phyloP scores from a whole-genome alignment of 2,797 vertebrate species.

The Eremophila alpestris region DNA sequence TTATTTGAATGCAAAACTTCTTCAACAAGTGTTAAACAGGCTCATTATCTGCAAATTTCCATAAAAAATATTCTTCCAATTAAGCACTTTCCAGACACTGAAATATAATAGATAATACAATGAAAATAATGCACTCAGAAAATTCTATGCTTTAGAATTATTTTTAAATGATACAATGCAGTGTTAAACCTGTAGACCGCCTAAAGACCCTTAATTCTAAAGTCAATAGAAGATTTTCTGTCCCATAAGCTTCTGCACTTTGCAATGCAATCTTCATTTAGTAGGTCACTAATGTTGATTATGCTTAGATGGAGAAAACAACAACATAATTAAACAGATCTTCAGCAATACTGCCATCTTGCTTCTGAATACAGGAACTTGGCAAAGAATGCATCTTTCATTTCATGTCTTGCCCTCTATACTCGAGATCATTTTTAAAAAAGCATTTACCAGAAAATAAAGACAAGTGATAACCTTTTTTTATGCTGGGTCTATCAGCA shows the following conservation, averaged over 20 bases:
- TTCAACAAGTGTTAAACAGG: neutral
- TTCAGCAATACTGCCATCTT: conserved; percentile 60
- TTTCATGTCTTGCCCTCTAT: neutral
- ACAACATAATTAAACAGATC: conserved; percentile 43
- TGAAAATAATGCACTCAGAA: neutral
- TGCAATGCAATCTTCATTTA: conserved; percentile 1
- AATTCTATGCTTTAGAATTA: neutral
- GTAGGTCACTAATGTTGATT: conserved; percentile 38
- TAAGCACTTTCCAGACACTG: neutral
- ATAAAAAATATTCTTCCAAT: neutral
- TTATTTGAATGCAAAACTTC: neutral
- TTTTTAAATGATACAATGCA: neutral
- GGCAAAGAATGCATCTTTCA: neutral
- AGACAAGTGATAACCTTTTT: neutral
- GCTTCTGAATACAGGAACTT: conserved; percentile 24
- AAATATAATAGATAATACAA: neutral
- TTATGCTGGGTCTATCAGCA: neutral
- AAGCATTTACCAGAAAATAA: neutral
- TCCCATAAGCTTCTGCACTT: conserved; percentile 19
- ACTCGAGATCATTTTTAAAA: neutral
- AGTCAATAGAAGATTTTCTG: conserved; percentile 19
- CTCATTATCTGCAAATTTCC: neutral
- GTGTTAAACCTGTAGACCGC: neutral
- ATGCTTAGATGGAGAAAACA: conserved; percentile 2
- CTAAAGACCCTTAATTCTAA: conserved; percentile 12